A percentile compares a stretch with the other conserved stretches of the same genome.
phyloP scores from a whole-genome alignment of 2,888 invertebrate genomes.

The Bombylius major region DNA sequence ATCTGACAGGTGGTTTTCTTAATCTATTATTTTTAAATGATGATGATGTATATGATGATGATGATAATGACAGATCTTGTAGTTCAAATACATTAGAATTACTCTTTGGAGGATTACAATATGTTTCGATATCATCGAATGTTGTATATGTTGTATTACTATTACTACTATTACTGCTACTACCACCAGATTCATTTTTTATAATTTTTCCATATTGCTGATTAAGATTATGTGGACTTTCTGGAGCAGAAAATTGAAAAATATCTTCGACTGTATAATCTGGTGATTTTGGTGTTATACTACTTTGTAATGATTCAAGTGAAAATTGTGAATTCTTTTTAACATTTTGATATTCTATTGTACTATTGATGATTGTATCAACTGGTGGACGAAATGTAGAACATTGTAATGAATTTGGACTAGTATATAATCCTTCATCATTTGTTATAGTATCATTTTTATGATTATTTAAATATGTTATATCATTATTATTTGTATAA shows the following conservation, averaged over 20 bases:
- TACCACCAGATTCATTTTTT: neutral
- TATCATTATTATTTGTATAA: constrained; percentile 15
- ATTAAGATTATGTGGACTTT: constrained; percentile 27
- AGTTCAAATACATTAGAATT: constrained; percentile 23
- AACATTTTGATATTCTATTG: constrained; percentile 26
- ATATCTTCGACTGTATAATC: constrained; percentile 25
- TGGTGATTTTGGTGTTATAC: constrained; percentile 32
- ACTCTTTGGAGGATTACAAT: neutral
- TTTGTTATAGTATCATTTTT: constrained; percentile 21
- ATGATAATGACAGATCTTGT: constrained; percentile 22
- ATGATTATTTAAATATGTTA: constrained; percentile 24
- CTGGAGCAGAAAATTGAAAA: constrained; percentile 32
- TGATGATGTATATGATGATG: neutral
- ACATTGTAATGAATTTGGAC: constrained; percentile 15
- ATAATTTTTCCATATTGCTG: neutral
- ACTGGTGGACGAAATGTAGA: constrained; percentile 29
- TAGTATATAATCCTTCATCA: constrained; percentile 29
- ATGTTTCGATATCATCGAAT: too few relatives aligned
- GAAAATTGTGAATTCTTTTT: constrained; percentile 34
- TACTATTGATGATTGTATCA: constrained; percentile 16
- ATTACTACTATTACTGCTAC: neutral
- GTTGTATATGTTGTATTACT: too few relatives aligned
- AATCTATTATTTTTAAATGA: constrained; percentile 1
- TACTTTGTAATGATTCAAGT: constrained; percentile 33
- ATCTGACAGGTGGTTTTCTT: constrained; percentile 12